Conservation (phyloP, 2,797 vertebrate genomes). For the Margarornis squamiger region DNA sequence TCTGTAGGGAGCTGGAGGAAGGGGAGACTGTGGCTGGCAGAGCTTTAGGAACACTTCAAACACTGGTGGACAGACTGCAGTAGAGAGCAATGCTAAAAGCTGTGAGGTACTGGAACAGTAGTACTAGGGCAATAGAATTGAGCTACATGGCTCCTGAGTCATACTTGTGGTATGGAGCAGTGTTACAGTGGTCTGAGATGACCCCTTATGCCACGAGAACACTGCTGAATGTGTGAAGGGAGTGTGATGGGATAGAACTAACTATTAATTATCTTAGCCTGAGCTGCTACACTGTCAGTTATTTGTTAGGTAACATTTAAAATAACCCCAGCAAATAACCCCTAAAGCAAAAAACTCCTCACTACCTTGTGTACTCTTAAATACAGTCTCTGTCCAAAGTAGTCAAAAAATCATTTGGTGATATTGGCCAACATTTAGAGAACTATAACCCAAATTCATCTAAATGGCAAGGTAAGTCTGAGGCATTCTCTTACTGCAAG, state of each 20-base stretch:
- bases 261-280: background rate
- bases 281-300: background rate
- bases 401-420: background rate
- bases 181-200: background rate
- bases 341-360: background rate
- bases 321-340: background rate
- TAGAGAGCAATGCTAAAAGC: background rate
- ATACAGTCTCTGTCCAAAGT: background rate
- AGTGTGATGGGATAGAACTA: background rate
- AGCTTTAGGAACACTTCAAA: background rate
- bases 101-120: background rate
- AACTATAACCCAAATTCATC: background rate
- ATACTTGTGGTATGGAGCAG: background rate
- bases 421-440: background rate
- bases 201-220: background rate
- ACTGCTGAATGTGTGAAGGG: background rate
- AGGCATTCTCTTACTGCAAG: background rate
- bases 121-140: background rate
- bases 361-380: background rate
- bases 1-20: background rate
- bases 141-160: background rate
- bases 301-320: background rate
- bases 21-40: background rate
- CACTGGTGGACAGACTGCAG: background rate
- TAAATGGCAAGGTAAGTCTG: background rate